Conservation (phyloP, 1,140 invertebrate species). For the Adelges cooleyi region DNA sequence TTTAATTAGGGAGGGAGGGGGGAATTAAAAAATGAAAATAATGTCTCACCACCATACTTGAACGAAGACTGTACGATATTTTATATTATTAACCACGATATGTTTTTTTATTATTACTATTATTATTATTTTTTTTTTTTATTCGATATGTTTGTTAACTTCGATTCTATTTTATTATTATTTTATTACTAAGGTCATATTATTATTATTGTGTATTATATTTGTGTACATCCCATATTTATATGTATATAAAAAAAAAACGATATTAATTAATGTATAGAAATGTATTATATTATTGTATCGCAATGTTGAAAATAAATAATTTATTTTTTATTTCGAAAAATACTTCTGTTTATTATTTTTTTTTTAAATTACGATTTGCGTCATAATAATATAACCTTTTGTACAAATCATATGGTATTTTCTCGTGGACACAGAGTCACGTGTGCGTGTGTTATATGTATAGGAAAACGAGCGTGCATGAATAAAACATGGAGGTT, state of each 20-base stretch:
- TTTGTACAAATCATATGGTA: neutral
- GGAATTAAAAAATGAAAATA: too few relatives aligned
- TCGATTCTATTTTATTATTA: slow-evolving; percentile 28
- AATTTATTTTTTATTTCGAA: slow-evolving; percentile 5
- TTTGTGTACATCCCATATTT: slow-evolving; percentile 12
- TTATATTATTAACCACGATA: slow-evolving; percentile 22
- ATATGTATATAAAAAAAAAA: too few relatives aligned
- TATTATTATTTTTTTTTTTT: slow-evolving; percentile 8
- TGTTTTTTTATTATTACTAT: slow-evolving; percentile 21
- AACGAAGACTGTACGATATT: slow-evolving; percentile 25
- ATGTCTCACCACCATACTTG: slow-evolving; percentile 21
- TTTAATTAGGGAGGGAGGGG: neutral
- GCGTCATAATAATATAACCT: neutral
- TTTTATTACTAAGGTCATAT: slow-evolving; percentile 8
- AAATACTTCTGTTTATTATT: too few relatives aligned
- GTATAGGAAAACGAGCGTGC: neutral
- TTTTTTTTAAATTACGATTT: too few relatives aligned
- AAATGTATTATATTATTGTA: slow-evolving; percentile 12
- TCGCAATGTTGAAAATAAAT: slow-evolving; percentile 21
- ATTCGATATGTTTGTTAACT: slow-evolving; percentile 13
- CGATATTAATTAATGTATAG: slow-evolving; percentile 16
- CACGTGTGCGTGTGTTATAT: neutral
- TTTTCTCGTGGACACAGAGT: neutral
- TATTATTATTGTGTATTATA: neutral
- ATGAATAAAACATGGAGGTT: slow-evolving; percentile 11